phyloP scores from a whole-genome alignment of 35 echinoderm and acorn worm species.

The Eucidaris tribuloides region DNA sequence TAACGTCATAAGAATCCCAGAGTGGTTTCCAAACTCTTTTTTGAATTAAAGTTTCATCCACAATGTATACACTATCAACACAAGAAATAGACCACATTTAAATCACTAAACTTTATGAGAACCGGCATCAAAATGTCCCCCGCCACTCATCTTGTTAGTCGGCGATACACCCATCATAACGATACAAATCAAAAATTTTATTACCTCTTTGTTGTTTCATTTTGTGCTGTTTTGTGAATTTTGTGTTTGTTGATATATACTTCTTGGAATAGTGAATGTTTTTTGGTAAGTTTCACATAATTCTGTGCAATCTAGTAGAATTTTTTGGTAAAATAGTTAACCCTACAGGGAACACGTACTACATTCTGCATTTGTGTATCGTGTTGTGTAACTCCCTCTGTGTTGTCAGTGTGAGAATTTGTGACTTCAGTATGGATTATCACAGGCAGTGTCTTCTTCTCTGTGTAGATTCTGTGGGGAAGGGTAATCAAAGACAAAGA shows the following conservation, averaged over 20 bases:
- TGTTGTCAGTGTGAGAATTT: background rate
- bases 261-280: background rate
- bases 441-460: slow-evolving; percentile 8
- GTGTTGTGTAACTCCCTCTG: background rate
- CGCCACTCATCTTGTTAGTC: background rate
- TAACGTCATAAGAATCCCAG: no score
- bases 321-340: slow-evolving; percentile 6
- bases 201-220: background rate
- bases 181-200: background rate
- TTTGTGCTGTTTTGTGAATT: background rate
- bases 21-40: no score
- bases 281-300: background rate
- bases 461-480: slow-evolving; percentile 21
- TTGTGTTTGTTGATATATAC: background rate
- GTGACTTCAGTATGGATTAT: background rate
- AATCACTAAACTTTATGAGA: background rate
- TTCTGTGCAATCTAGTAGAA: background rate
- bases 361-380: no score
- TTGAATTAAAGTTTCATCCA: no score
- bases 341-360: no score
- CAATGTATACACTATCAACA: no score
- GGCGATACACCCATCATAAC: background rate
- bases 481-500: background rate
- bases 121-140: background rate
- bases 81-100: background rate